A percentile compares a stretch with the other conserved stretches of the same genome.
These are phyloP conservation scores for Delia radicum DNA, from an alignment of 1,140 invertebrate genomes.

Conservation along the genomic window DNA sequence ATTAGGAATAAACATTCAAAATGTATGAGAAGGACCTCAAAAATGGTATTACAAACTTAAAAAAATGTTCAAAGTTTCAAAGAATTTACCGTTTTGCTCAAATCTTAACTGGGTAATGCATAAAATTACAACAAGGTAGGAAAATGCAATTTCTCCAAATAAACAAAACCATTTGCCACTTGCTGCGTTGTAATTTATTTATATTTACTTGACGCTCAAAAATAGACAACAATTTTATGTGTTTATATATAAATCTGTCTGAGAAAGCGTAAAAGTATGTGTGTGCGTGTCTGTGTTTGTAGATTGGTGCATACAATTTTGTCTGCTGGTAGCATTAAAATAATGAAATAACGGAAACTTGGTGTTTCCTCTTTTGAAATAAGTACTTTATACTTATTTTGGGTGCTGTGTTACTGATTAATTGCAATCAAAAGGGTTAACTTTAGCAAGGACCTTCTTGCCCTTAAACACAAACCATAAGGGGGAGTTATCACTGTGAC, in stretches of 20 bases:
- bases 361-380: not conserved
- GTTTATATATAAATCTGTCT: not conserved
- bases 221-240: not conserved
- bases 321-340: not conserved
- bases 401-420: slow-evolving; percentile 3
- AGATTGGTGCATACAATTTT: too few relatives aligned
- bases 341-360: not conserved
- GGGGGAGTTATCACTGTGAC: too few relatives aligned
- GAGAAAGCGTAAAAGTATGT: not conserved
- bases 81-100: too few relatives aligned
- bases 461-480: not conserved
- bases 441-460: not conserved
- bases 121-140: not conserved
- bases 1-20: too few relatives aligned
- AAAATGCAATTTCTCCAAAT: not conserved
- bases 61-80: too few relatives aligned
- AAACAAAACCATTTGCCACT: not conserved
- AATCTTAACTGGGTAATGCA: too few relatives aligned
- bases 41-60: too few relatives aligned
- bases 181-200: slow-evolving; percentile 4
- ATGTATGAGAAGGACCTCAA: too few relatives aligned
- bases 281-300: not conserved
- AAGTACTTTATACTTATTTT: not conserved
- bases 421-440: not conserved
- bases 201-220: not conserved